Base-by-base conservation (phyloP, 2,113 vertebrate genomes). In the Holacanthus passer region DNA sequence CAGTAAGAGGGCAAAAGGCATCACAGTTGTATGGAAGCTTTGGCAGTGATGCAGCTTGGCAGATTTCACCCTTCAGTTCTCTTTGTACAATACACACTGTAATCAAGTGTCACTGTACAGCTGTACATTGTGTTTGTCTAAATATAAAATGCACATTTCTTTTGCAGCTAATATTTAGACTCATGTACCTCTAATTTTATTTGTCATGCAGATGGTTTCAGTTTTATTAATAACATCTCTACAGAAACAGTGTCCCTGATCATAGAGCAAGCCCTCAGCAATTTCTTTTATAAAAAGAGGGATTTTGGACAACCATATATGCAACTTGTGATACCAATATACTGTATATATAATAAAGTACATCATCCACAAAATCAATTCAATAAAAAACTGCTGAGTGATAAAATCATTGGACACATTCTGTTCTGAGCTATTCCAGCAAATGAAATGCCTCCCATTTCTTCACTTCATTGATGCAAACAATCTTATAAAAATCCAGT, bases 21-120 rank as follows among this genome's bases (percentile, higher is more conserved):
- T 85, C 56, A 77, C 31, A 53, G 67, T 41, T 77, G 68, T 76
- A 48, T 31, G 41, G 52, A 79, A 55, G 27, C 27, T 29, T 27
- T 41, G 48, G 47, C 27, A 13, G 19, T 86, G 75, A 82, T 88
- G 67, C 48, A 68, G 32, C 37, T 7, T 74, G 75, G 65, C 88
- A 83, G 20, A 64, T 78, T 84, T 70, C 58, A 72, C 66, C 88
- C 86, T 84, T 53, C 37, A 66, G 80, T 70, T 78, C 32, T 64
- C 58, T 68, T 66, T 60, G 63, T 47, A 37, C 9, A 80, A 65
- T 53, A 11, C 62, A 50, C 55, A 79, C 29, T 64, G 27, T 55
- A 55, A 67, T 58, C n/a, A 43, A 69, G 56, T 9, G 19, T 58
- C 50, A 8, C 24, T 9, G 41, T 41, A 24, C 69, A 67, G 53